Percentiles rank a stretch among this genome's conserved stretches.
Evolutionary conservation across 2,888 invertebrate species (phyloP).

Genomic region (Eupeodes luniger): DNA sequence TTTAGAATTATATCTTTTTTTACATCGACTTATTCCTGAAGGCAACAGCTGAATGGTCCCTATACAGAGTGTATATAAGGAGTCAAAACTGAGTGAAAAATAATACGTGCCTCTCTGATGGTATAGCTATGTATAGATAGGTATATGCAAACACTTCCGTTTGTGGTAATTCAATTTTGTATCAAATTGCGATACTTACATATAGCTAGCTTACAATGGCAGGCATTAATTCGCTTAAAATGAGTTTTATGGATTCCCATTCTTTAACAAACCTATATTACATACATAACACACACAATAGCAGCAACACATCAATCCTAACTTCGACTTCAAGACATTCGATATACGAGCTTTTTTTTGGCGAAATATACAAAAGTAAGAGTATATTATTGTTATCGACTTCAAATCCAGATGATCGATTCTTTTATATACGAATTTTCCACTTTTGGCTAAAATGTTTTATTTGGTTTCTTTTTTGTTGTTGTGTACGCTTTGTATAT

Average conservation of each 20-base stretch:
- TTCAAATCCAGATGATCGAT: constrained; percentile 54
- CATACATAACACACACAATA: neutral
- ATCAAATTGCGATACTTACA: constrained; percentile 54
- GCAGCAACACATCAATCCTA: neutral
- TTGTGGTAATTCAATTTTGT: constrained; percentile 57
- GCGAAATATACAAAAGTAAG: neutral
- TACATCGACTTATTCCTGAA: neutral
- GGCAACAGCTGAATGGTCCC: constrained; percentile 15
- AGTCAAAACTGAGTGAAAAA: constrained; percentile 21
- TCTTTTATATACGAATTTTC: constrained; percentile 57
- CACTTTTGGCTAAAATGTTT: constrained; percentile 26
- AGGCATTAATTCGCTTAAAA: constrained; percentile 67
- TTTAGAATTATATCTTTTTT: neutral
- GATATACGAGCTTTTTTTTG: neutral
- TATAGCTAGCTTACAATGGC: constrained; percentile 43
- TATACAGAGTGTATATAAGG: neutral
- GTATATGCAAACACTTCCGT: constrained; percentile 7
- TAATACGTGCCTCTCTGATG: constrained; percentile 18
- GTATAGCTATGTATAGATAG: neutral
- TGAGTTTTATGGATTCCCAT: constrained; percentile 53
- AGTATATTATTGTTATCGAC: constrained; percentile 8
- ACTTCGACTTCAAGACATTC: constrained; percentile 7
- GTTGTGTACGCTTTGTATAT: neutral
- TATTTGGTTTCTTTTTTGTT: constrained; percentile 25
- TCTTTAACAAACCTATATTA: neutral